phyloP scores from a whole-genome alignment of 2,888 invertebrate species.

The Beris chalybata region DNA sequence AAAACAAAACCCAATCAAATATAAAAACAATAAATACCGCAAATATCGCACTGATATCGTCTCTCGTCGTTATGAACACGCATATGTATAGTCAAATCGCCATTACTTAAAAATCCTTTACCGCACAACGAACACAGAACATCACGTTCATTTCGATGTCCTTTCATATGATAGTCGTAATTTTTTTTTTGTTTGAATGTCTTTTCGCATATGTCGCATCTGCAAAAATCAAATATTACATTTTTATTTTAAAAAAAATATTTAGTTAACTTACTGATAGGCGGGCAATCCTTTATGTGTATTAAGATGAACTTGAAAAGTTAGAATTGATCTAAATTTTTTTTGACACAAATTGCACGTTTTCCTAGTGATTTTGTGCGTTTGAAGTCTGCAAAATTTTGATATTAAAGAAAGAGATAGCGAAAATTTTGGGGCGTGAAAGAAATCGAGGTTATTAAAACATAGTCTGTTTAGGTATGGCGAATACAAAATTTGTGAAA shows the following conservation, averaged over 20 bases:
- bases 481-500: no score
- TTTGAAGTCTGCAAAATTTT: slow-evolving; percentile 36
- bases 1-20: neutral
- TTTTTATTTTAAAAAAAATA: neutral
- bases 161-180: slow-evolving; percentile 32
- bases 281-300: slow-evolving; percentile 43
- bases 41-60: slow-evolving; percentile 29
- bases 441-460: no score
- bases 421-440: no score
- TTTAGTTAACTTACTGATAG: slow-evolving; percentile 37
- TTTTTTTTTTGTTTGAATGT: slow-evolving; percentile 26
- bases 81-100: slow-evolving; percentile 30
- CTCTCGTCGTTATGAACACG: slow-evolving; percentile 23
- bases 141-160: slow-evolving; percentile 23
- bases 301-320: slow-evolving; percentile 43
- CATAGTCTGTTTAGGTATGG: no score
- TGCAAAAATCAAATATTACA: slow-evolving; percentile 7
- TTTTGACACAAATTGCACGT: slow-evolving; percentile 42
- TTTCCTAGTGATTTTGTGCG: slow-evolving; percentile 34
- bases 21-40: slow-evolving; percentile 18
- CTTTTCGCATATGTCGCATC: slow-evolving; percentile 28
- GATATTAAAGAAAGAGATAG: neutral
- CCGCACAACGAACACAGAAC: slow-evolving; percentile 21
- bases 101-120: slow-evolving; percentile 20
- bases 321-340: slow-evolving; percentile 41